Base-by-base conservation (phyloP, 2,888 invertebrate genomes). In the Xanthia icteritia region DNA sequence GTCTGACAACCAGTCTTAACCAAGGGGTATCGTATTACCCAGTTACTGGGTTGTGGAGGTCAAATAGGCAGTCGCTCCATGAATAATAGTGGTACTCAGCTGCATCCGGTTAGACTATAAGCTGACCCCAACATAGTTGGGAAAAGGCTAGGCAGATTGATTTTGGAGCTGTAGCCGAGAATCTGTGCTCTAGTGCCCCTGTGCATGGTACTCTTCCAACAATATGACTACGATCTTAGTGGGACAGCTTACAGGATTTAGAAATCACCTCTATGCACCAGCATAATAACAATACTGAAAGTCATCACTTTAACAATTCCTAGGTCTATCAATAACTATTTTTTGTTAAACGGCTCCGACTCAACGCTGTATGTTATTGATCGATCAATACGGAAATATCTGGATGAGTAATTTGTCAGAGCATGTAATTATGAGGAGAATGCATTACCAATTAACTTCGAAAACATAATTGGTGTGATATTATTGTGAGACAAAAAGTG, bases 391-490 rank as follows among this genome's bases (percentile, higher is more conserved):
- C 54, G 31, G 69, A 77, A 77, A 82, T 78, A 78, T 69, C 54
- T 76, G 83, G 64, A 82, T 73, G 63, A 75, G 66, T 82, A 76
- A 76, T 86, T 82, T 79, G 72, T 73, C 71, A 72, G 65, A n/a
- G 68, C 60, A 60, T 75, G 70, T 83, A 63, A 76, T 83, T 83
- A 80, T 66, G 67, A 69, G 56, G 60, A 54, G 61, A 73, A 78
- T 84, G 71, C 71, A 77, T 86, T 84, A 86, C 79, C 81, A 84
- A 86, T 86, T 79, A 86, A 73, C 36, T 79, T 79, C 66, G 73
- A 54, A 77, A 82, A 76, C 80, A 67, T 86, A 84, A 84, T 84
- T 86, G 82, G 61, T 54, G 71, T 73, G 69, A 70, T 76, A 83
- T 86, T 84, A 77, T 77, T 79, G 73, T 67, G 77, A 81, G 66